Evolutionary conservation across 2,888 invertebrate species (phyloP), one percentile per base, ranked within the genome.

Genomic region (Neria commutata): DNA sequence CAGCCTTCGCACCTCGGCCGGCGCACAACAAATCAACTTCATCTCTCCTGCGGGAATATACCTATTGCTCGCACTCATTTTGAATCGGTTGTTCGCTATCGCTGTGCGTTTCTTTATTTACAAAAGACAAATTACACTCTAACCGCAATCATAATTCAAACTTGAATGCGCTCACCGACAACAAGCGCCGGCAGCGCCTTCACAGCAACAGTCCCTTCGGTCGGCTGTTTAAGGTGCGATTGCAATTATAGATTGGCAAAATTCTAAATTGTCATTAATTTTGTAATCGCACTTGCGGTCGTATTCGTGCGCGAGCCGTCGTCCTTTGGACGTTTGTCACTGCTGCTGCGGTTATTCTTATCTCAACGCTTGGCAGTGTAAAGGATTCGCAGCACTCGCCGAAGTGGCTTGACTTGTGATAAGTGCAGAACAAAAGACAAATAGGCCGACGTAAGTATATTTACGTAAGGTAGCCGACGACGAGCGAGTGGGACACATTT

Each of bases 211-310:
- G 2, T 19, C 19, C 37, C 8, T 8, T 19, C 19, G 3, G 4
- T 47, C 26, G n/a, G 24, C 26, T 14, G 16, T 49, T 24, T 45
- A 61, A 65, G 66, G 63, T 65, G 66, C 67, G 72, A 72, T 75
- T 65, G 71, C 73, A 76, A 76, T 76, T 76, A 75, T 68, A 75
- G 76, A 76, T 76, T 76, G 71, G 67, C 65, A 66, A 60, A 71
- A 69, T 72, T 70, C 70, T 69, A 73, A 69, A 72, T 69, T 75
- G 70, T 71, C 76, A 76, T 75, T 76, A 74, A 74, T 75, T 73
- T 70, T 71, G 55, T 64, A 64, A 63, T 61, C 64, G 21, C 21
- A n/a, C n/a, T n/a, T n/a, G n/a, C n/a, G n/a, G n/a, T n/a, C n/a
- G n/a, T n/a, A n/a, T n/a, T n/a, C n/a, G n/a, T n/a, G n/a, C n/a